Evolutionary conservation across 2,888 invertebrate genomes (phyloP).

Genomic region (Eristalis intricaria): DNA sequence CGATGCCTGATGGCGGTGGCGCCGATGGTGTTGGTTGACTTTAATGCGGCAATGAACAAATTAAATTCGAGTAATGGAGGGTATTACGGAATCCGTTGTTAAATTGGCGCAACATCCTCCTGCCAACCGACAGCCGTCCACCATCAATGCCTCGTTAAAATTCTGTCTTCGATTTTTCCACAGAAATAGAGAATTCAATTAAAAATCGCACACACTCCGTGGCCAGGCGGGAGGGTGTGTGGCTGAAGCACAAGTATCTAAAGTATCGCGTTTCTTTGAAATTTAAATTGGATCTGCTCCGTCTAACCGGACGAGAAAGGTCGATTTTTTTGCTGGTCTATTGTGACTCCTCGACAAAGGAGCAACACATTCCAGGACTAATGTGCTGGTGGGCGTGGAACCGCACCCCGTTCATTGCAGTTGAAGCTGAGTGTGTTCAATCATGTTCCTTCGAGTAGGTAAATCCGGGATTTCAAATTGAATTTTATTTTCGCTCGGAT

Average conservation of each 20-base stretch:
- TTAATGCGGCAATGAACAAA: conserved; percentile 42
- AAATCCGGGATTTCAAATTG: background rate
- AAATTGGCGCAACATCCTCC: background rate
- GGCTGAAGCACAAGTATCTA: background rate
- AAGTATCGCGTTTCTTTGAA: background rate
- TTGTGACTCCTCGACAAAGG: background rate
- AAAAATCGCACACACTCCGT: background rate
- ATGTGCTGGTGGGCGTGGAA: background rate
- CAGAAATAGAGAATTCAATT: background rate
- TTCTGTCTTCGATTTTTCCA: background rate
- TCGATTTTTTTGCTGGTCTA: background rate
- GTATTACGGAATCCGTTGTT: background rate
- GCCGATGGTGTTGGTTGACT: background rate
- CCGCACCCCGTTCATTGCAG: background rate
- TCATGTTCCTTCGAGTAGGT: background rate
- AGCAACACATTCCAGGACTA: background rate
- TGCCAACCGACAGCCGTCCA: background rate
- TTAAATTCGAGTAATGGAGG: conserved; percentile 40
- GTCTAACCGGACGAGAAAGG: background rate
- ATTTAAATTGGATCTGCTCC: background rate
- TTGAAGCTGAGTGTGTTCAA: background rate
- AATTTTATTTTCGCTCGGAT: background rate
- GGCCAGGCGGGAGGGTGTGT: background rate
- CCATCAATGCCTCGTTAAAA: background rate
- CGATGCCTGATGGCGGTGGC: background rate